Conservation (phyloP, 2,888 invertebrate genomes). For the Cremastobaeus sp. region DNA sequence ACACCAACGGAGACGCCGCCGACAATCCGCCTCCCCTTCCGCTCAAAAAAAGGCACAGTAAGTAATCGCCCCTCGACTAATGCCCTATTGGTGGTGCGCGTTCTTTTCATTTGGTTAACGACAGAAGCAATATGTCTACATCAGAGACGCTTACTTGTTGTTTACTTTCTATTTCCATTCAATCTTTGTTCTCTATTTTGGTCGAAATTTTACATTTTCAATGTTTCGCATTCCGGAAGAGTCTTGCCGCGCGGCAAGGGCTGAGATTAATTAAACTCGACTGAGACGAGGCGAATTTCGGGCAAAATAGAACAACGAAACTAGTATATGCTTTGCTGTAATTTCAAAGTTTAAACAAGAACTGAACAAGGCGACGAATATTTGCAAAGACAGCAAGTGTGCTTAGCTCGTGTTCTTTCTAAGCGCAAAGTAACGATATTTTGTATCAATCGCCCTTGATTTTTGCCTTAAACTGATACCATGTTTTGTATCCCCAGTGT, state of each 20-base stretch:
- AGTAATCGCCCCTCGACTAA: constrained; percentile 80
- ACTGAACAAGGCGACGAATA: background rate
- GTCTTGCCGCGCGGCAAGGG: no score
- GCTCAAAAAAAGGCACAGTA: constrained; percentile 96
- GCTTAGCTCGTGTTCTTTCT: constrained; percentile 31
- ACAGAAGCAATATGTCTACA: constrained; percentile 10
- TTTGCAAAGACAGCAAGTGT: constrained; percentile 8
- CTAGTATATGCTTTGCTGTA: constrained; percentile 7
- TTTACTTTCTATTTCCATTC: constrained; percentile 12
- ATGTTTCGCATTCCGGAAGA: no score
- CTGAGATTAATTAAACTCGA: no score
- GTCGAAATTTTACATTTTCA: no score
- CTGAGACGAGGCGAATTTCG: no score
- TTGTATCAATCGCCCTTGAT: constrained; percentile 32
- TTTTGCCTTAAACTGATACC: constrained; percentile 74
- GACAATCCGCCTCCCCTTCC: constrained; percentile 93
- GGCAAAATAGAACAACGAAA: constrained; percentile 2
- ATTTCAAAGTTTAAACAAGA: constrained; percentile 6
- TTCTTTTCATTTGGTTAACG: constrained; percentile 8
- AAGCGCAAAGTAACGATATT: constrained; percentile 36
- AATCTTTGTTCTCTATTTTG: constrained; percentile 17
- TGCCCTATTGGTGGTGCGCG: no score
- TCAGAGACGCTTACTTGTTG: constrained; percentile 9
- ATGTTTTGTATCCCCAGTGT: constrained; percentile 85
- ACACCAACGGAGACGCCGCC: constrained; percentile 75